A percentile compares a stretch with the other conserved stretches of the same genome.
Conservation (phyloP, 2,797 vertebrate genomes). For the Scleropages formosus region DNA sequence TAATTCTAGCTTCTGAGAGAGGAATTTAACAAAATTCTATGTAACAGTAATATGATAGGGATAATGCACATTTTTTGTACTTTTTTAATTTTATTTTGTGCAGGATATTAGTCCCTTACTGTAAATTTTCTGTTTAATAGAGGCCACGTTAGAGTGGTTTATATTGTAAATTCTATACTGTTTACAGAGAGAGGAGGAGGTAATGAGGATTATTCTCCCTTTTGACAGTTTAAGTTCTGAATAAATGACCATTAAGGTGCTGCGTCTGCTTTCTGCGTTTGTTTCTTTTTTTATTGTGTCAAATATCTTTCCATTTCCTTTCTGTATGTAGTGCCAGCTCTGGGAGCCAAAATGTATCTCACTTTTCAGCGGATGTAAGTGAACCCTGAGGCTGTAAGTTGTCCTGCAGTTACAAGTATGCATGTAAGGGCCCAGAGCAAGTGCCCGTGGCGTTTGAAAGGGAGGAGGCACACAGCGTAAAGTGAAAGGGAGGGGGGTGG, state of each 20-base stretch:
- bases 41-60: constrained; percentile 26
- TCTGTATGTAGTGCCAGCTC: too few species aligned
- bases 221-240: constrained; percentile 43
- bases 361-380: too few species aligned
- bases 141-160: constrained; percentile 41
- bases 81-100: constrained; percentile 40
- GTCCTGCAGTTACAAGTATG: too few species aligned
- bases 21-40: constrained; percentile 16
- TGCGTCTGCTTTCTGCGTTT: neutral
- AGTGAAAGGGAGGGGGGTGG: too few species aligned
- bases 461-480: too few species aligned
- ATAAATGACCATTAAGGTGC: constrained; percentile 28
- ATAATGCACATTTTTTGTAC: constrained; percentile 37
- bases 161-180: constrained; percentile 59
- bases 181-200: constrained; percentile 44
- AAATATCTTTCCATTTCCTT: neutral
- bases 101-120: constrained; percentile 25
- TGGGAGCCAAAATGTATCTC: too few species aligned
- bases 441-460: too few species aligned
- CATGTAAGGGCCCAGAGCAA: too few species aligned
- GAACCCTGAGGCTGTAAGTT: too few species aligned
- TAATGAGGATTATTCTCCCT: constrained; percentile 38
- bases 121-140: constrained; percentile 39
- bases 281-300: neutral
- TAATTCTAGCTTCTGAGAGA: constrained; percentile 34